A percentile compares a stretch with the other conserved stretches of the same genome.
phyloP scores from a whole-genome alignment of 35 echinoderm and acorn worm genomes.

The Stichopus chloronotus region DNA sequence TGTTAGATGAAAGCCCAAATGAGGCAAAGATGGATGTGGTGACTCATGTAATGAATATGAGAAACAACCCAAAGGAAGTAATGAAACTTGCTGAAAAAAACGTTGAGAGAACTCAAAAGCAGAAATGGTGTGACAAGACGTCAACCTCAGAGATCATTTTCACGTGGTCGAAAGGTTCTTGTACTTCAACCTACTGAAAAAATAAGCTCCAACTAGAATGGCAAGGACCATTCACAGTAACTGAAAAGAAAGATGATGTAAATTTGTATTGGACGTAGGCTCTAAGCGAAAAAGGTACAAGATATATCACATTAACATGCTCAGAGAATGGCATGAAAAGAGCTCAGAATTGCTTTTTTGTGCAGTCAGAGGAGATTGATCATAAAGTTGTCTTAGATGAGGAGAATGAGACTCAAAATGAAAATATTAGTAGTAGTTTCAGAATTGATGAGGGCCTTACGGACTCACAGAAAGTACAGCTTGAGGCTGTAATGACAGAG shows the following conservation, averaged over 20 bases:
- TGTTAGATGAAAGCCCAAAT: constrained; percentile 17
- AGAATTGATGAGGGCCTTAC: neutral
- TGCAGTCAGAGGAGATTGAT: constrained; percentile 29
- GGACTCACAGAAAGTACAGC: neutral
- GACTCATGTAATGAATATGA: constrained; percentile 8
- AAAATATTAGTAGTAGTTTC: neutral
- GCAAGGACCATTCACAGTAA: neutral
- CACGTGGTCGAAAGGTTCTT: constrained; percentile 14
- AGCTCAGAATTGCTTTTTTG: constrained; percentile 1
- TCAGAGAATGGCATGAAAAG: constrained; percentile 36
- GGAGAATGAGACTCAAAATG: constrained; percentile 34
- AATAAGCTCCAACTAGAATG: constrained; percentile 14
- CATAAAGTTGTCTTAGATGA: constrained; percentile 9
- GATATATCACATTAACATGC: constrained; percentile 35
- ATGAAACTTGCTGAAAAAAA: neutral
- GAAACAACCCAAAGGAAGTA: neutral
- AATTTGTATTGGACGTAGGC: constrained; percentile 14
- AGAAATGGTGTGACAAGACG: constrained; percentile 44
- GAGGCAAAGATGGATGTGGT: neutral
- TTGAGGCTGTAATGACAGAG: neutral
- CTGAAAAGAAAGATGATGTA: neutral
- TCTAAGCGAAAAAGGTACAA: constrained; percentile 21
- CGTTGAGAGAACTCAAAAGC: constrained; percentile 13
- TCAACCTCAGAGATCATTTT: neutral
- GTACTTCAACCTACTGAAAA: neutral